phyloP scores from a whole-genome alignment of 2,797 vertebrate species.

The Darevskia nairensis region DNA sequence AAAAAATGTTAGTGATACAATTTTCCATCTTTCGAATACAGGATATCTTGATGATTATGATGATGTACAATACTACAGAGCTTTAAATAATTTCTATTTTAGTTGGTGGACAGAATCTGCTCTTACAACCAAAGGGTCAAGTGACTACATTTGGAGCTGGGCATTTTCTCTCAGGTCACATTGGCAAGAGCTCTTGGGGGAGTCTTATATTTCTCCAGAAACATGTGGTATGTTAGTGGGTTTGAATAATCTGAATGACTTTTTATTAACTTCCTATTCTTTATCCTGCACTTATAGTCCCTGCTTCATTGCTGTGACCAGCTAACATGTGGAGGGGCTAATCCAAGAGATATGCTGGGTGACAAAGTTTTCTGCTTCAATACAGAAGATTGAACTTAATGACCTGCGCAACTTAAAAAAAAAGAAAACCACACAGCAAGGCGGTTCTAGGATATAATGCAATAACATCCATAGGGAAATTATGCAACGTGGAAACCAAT shows the following conservation, averaged over 20 bases:
- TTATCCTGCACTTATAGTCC: not conserved
- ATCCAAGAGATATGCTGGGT: not conserved
- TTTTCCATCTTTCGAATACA: not conserved
- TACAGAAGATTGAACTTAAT: not conserved
- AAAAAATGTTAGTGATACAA: not conserved
- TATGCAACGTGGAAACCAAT: not conserved
- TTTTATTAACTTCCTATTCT: not conserved
- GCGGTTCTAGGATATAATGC: not conserved
- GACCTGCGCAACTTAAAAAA: not conserved
- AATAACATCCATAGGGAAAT: constrained; percentile 4
- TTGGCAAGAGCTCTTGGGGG: not conserved
- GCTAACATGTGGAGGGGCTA: not conserved
- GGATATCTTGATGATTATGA: not conserved
- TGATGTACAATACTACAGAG: not conserved
- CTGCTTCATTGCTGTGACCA: not conserved
- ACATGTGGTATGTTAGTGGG: not conserved
- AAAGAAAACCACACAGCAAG: not conserved
- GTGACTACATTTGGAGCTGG: not conserved
- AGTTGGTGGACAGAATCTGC: not conserved
- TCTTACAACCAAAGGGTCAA: not conserved
- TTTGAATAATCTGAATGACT: not conserved
- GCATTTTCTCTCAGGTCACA: not conserved
- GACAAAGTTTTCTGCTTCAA: not conserved
- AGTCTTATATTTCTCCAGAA: not conserved
- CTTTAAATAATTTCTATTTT: not conserved